Conservation (phyloP, 2,797 vertebrate genomes). For the Syndactyla subalaris region DNA sequence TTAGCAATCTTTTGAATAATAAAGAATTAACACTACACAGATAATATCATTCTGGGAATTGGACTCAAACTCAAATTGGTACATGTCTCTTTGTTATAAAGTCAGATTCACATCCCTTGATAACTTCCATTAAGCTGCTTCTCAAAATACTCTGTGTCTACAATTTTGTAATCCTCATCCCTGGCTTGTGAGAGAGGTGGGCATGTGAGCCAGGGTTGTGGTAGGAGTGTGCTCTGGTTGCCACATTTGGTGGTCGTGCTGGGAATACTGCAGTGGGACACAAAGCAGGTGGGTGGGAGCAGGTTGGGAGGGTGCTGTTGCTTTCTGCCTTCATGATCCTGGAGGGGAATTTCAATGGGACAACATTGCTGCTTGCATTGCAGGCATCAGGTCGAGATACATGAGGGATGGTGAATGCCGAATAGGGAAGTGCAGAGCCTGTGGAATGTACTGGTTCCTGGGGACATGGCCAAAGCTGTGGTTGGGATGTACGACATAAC, state of each 20-base stretch:
- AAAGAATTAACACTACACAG: conserved; percentile 73
- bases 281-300: not conserved
- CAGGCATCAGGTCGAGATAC: not conserved
- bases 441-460: not conserved
- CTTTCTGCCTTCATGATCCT: not conserved
- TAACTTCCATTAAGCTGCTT: conserved; percentile 46
- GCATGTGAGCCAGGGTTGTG: not conserved
- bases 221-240: not conserved
- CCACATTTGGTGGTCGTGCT: not conserved
- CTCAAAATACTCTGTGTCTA: not conserved
- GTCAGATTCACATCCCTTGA: conserved; percentile 30
- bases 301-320: not conserved
- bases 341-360: not conserved
- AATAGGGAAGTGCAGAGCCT: not conserved
- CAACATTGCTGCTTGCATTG: accelerated
- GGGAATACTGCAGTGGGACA: not conserved
- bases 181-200: not conserved
- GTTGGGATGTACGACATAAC: not conserved
- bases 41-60: conserved; percentile 73
- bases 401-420: accelerated
- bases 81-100: conserved; percentile 45
- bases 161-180: not conserved
- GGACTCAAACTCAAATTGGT: conserved; percentile 50
- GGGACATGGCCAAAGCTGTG: not conserved
- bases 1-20: conserved; percentile 75